Conservation (phyloP, 2,797 vertebrate species). For the Trachops cirrhosus region DNA sequence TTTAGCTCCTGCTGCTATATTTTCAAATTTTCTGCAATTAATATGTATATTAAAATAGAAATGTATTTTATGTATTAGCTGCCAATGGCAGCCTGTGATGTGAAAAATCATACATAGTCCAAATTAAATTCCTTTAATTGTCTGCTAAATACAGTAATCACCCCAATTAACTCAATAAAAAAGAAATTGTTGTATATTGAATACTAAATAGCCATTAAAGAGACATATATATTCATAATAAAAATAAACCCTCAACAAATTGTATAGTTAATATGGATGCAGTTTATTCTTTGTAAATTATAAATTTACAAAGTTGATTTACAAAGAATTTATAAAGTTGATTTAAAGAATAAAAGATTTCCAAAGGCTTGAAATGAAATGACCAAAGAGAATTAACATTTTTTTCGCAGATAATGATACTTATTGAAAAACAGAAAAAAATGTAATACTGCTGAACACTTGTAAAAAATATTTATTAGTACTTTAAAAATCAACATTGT, state of each 20-base stretch:
- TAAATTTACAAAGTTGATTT: neutral
- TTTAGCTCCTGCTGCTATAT: neutral
- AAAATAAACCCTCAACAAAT: neutral
- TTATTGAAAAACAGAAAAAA: neutral
- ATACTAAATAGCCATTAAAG: neutral
- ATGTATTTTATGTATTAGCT: neutral
- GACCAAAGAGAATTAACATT: neutral
- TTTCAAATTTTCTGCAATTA: neutral
- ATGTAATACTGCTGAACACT: neutral
- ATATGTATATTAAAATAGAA: neutral
- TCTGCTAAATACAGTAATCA: neutral
- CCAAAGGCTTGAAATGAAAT: neutral
- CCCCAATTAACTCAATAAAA: neutral
- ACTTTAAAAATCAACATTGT: neutral
- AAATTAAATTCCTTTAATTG: neutral
- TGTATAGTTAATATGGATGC: neutral
- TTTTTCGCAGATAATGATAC: neutral
- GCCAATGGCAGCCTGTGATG: neutral
- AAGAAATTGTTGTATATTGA: neutral
- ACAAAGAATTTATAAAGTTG: neutral
- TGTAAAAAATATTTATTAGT: neutral
- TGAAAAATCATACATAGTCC: neutral
- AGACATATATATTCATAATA: neutral
- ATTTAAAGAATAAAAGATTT: neutral
- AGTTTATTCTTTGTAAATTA: neutral